Conservation (phyloP, 2,797 vertebrate genomes). For the Enteromius paludinosus region DNA sequence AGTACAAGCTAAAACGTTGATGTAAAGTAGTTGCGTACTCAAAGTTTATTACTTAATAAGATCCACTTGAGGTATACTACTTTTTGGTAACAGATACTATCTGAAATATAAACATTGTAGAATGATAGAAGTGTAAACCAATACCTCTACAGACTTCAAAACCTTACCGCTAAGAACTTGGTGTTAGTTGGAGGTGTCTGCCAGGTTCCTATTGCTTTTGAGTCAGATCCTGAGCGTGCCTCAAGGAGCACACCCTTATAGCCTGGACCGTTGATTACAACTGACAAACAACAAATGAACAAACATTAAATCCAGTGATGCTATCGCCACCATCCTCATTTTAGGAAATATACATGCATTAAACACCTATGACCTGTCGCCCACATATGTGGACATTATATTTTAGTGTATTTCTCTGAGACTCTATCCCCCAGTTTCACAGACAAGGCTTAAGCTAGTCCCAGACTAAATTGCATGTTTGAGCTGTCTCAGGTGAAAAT, state of each 20-base stretch:
- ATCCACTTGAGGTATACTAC: too few species aligned
- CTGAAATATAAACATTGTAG: not conserved
- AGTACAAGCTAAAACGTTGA: too few species aligned
- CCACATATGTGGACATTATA: too few species aligned
- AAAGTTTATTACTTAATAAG: too few species aligned
- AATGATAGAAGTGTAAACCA: not conserved
- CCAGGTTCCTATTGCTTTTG: slow-evolving; percentile 67
- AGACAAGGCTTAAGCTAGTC: too few species aligned
- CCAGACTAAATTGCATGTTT: too few species aligned
- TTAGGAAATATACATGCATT: not conserved
- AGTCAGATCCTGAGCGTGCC: slow-evolving; percentile 58
- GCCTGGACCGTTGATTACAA: slow-evolving; percentile 65
- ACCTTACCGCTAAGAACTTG: slow-evolving; percentile 68
- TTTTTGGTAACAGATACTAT: not conserved
- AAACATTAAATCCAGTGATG: not conserved
- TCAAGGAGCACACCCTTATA: slow-evolving; percentile 72
- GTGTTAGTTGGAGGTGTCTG: slow-evolving; percentile 69
- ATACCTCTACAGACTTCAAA: not conserved
- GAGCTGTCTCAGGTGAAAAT: too few species aligned
- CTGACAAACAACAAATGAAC: slow-evolving; percentile 53
- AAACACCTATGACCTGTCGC: too few species aligned
- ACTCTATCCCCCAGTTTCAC: too few species aligned
- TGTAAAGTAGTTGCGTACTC: too few species aligned
- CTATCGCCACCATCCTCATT: not conserved
- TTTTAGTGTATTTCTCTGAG: too few species aligned